Evolutionary conservation across 1,140 invertebrate genomes (phyloP).

Genomic region (Trichonephila clavipes): DNA sequence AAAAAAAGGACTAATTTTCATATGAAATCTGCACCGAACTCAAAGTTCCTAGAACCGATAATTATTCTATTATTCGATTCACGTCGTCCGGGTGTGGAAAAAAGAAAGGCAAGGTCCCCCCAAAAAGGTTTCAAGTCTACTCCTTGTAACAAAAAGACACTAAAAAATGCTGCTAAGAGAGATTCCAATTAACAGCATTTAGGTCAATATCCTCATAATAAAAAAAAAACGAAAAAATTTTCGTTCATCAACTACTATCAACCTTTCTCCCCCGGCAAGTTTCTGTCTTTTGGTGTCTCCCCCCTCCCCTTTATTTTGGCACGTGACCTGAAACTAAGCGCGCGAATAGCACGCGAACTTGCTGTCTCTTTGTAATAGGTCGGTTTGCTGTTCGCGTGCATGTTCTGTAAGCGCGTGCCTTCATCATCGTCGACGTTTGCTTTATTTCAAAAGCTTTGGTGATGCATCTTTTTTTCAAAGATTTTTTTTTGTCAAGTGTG

Average conservation of each 20-base stretch:
- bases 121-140: constrained; percentile 10
- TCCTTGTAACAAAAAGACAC: constrained; percentile 65
- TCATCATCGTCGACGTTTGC: neutral
- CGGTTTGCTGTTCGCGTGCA: constrained; percentile 61
- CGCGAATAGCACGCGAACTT: constrained; percentile 72
- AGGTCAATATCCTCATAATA: constrained; percentile 73
- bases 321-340: constrained; percentile 68
- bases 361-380: constrained; percentile 42
- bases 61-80: constrained; percentile 52
- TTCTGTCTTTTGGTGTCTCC: too few relatives aligned
- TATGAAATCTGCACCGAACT: constrained; percentile 10
- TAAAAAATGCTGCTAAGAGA: constrained; percentile 48
- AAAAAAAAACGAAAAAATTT: constrained; percentile 42
- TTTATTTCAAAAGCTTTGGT: constrained; percentile 32
- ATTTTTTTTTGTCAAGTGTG: neutral
- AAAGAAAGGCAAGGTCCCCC: neutral
- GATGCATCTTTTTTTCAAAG: constrained; percentile 23
- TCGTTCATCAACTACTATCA: constrained; percentile 19
- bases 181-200: constrained; percentile 74
- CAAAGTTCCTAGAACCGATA: constrained; percentile 25
- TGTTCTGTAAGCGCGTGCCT: constrained; percentile 26
- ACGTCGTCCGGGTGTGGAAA: constrained; percentile 27
- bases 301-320: constrained; percentile 15
- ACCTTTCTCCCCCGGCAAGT: neutral
- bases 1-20: neutral